These are phyloP conservation scores for Vidua chalybeata DNA, from an alignment of 2,113 vertebrate species.

Conservation along the genomic window DNA sequence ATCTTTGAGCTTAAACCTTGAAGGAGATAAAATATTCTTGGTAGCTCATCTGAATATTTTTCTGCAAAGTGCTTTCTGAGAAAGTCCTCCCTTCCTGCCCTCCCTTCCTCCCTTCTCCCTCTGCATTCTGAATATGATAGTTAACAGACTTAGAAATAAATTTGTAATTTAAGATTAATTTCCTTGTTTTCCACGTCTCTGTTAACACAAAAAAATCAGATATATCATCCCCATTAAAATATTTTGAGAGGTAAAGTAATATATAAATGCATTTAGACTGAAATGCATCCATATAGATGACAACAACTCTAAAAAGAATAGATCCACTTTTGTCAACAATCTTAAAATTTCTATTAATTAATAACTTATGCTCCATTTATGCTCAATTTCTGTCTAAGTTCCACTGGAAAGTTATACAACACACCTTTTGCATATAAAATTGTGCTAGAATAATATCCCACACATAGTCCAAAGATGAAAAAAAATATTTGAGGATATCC, in stretches of 20 bases:
- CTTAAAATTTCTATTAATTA: slow-evolving; percentile 43
- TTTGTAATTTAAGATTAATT: neutral
- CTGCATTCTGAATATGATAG: neutral
- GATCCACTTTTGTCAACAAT: slow-evolving; percentile 22
- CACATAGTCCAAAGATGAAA: neutral
- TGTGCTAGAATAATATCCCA: neutral
- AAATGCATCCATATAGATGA: neutral
- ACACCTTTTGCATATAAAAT: slow-evolving; percentile 42
- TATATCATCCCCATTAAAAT: neutral
- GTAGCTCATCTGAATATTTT: neutral
- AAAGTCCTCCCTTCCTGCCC: neutral
- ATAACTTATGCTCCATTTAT: slow-evolving; percentile 51
- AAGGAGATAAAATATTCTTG: neutral
- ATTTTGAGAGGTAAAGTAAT: neutral
- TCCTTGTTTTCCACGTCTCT: neutral
- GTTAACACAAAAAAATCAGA: neutral
- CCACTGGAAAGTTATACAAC: neutral
- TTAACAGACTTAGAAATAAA: neutral
- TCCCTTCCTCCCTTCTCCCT: no score
- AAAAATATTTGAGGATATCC: neutral
- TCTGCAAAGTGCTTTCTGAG: neutral
- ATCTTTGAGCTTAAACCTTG: neutral
- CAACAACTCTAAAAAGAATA: slow-evolving; percentile 19
- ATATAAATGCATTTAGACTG: neutral
- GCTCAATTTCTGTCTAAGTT: slow-evolving; percentile 3